phyloP scores from a whole-genome alignment of 2,113 vertebrate species.

The Apus apus region DNA sequence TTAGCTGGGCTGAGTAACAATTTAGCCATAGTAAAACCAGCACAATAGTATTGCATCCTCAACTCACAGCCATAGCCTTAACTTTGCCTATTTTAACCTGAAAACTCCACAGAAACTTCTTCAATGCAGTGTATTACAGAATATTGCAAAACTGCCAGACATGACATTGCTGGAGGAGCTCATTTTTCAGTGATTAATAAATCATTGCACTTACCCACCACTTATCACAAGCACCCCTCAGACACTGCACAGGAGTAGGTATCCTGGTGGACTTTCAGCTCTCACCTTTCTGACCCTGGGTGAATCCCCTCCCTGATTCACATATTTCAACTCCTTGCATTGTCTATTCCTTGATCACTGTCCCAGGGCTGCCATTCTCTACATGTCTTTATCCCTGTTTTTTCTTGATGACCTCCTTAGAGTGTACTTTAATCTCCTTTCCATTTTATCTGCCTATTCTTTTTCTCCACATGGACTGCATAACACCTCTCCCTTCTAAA shows the following conservation, averaged over 20 bases:
- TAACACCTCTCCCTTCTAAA: neutral
- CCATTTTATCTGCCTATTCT: neutral
- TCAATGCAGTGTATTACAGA: neutral
- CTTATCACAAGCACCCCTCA: neutral
- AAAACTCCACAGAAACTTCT: neutral
- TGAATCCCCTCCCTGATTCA: neutral
- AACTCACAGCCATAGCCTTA: neutral
- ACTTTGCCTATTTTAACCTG: neutral
- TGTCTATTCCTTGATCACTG: neutral
- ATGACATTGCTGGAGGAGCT: neutral
- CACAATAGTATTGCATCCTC: neutral
- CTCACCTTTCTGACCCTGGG: neutral
- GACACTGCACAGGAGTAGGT: neutral
- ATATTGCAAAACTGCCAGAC: neutral
- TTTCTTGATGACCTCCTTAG: neutral
- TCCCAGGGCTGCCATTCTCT: neutral
- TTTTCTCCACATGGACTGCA: neutral
- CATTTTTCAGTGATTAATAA: neutral
- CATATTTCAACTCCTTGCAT: neutral
- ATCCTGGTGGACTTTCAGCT: neutral
- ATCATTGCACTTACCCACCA: neutral
- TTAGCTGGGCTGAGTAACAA: neutral
- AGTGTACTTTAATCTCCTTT: neutral
- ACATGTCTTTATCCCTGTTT: neutral
- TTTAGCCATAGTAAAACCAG: neutral